Evolutionary conservation across 2,888 invertebrate genomes (phyloP), one percentile per base, ranked within the genome.

Genomic region (Idaea straminata): DNA sequence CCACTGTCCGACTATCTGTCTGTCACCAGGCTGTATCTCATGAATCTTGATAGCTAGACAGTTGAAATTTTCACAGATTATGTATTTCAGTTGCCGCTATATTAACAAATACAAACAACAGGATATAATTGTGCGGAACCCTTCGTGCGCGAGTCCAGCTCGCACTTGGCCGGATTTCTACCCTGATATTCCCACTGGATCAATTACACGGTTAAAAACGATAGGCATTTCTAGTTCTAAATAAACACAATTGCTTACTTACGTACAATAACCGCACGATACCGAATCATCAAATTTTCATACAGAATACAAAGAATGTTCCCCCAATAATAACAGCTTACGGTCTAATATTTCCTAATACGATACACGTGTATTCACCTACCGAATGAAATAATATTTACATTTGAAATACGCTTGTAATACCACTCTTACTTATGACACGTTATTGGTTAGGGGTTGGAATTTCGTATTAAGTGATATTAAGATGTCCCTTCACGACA

Each of bases 391-490:
- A 47, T 47, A 47, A 47, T 47, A 47, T 47, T 47, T 47, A 47
- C 47, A 47, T 47, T 47, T 47, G 47, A 47, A 47, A 47, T 47
- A 47, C 47, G 47, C 47, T 47, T 47, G 47, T 47, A 47, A 47
- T 47, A 47, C 47, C 47, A 47, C 47, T 47, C 47, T 47, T 47
- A 47, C 47, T 47, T 47, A 47, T 47, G 10, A 47, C 47, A 47
- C 47, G 47, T 47, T 47, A 47, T 47, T 47, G 47, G 47, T 47
- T 10, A 10, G 47, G 47, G 47, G 47, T 47, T 47, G 47, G 47
- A 47, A 47, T 47, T 47, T 13, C 5, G 4, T 47, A 13, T 47
- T 47, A 47, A 47, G 47, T 13, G 3, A 10, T 47, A 13, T 47
- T 47, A 47, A 47, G 47, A 7, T 47, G 47, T 0, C 47, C 10